Evolutionary conservation across 1,140 invertebrate genomes (phyloP), one percentile per base, ranked within the genome.

Genomic region (Leptinotarsa lineolata): DNA sequence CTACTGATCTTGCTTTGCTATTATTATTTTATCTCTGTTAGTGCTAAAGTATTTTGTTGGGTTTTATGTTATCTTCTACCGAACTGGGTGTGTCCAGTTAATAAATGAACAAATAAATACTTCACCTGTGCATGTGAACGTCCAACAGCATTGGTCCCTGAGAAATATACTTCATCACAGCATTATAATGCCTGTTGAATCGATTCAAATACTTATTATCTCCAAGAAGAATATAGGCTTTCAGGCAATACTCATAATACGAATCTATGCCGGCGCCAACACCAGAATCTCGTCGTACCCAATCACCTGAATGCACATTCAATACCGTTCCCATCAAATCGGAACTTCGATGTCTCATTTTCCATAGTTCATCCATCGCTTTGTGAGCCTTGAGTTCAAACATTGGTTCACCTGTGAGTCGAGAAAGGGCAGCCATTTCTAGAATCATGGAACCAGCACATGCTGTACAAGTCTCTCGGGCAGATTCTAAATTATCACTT

Each of bases 231-330:
- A 94, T 92, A 80, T 94, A 94, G 0, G 96, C 96, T 85, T 99
- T 99, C 18, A 99, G 89, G 77, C 96, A 95, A 85, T 99, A 99
- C 85, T 99, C 97, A 84, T 99, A 99, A 84, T 99, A 99, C 0
- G 96, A 98, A 85, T 99, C 97, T 77, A 99, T 99, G 12, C 98
- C 97, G 58, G 97, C 98, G n/a, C 98, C 98, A 20, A 99, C 96
- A 3, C 97, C 97, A 39, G 95, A 95, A 84, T 99, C 97, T 83
- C 96, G 90, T 22, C 97, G 87, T 5, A 99, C 91, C 97, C 97
- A 99, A 85, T 99, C 96, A 4, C 98, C 97, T 48, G 93, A 97
- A 83, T 99, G 94, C n/a, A 99, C 94, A 86, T 97, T 97, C 13
- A 98, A 88, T 18, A 97, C 94, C 15, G 95, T 97, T 21, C 96